phyloP scores from a whole-genome alignment of 2,797 vertebrate genomes.

The Spea hammondii region DNA sequence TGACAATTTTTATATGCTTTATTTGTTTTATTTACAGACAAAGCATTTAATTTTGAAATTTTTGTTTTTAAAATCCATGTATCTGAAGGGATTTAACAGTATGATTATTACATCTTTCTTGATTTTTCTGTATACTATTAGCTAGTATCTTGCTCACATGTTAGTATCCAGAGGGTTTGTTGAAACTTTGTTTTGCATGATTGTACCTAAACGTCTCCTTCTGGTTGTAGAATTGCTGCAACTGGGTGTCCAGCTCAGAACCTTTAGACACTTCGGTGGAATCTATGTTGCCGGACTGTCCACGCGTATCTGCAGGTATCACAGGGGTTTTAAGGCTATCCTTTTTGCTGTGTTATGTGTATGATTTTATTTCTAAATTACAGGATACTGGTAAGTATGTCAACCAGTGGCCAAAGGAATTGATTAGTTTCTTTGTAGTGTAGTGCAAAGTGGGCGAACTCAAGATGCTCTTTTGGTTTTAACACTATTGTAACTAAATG shows the following conservation, averaged over 20 bases:
- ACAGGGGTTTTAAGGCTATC: too few relatives aligned
- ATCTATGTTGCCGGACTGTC: conserved; percentile 92
- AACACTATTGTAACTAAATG: too few relatives aligned
- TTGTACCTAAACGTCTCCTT: neutral
- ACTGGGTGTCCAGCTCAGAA: conserved; percentile 95
- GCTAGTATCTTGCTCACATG: neutral
- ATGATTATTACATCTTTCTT: neutral
- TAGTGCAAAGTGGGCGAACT: too few relatives aligned
- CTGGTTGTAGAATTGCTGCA: conserved; percentile 84
- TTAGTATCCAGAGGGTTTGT: neutral
- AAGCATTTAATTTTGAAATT: neutral
- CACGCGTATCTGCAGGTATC: conserved; percentile 93
- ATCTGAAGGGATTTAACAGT: neutral
- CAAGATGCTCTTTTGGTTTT: too few relatives aligned
- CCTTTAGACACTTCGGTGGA: conserved; percentile 88
- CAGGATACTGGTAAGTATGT: too few relatives aligned
- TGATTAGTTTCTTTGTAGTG: too few relatives aligned
- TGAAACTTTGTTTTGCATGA: neutral
- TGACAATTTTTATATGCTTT: neutral
- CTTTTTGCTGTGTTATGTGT: too few relatives aligned
- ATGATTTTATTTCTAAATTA: too few relatives aligned
- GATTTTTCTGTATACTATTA: neutral
- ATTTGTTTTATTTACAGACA: neutral
- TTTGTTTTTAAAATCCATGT: neutral
- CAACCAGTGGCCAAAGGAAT: too few relatives aligned